Conservation (phyloP, 2,888 invertebrate genomes). For the Brenthis hecate region DNA sequence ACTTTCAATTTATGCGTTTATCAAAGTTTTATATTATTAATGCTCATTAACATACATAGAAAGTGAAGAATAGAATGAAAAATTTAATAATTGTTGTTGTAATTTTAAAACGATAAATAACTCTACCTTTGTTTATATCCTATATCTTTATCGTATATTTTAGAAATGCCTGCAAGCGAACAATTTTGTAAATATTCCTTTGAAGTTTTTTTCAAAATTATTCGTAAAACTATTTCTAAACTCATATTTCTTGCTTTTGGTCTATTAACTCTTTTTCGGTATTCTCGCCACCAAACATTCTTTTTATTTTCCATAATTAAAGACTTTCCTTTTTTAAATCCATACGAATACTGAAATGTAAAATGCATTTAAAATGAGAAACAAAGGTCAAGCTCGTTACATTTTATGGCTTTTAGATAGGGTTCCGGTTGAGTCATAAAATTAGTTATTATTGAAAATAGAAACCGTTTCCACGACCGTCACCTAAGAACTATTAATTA, state of each 20-base stretch:
- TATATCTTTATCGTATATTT: slow-evolving; percentile 47
- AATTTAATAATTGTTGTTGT: no score
- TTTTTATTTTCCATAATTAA: slow-evolving; percentile 23
- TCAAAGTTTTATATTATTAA: no score
- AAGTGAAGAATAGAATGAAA: background rate
- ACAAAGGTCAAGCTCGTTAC: slow-evolving; percentile 20
- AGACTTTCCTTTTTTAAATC: no score
- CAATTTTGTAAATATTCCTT: slow-evolving; percentile 56
- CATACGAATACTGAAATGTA: background rate
- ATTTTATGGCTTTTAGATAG: slow-evolving; percentile 21
- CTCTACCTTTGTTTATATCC: slow-evolving; percentile 49
- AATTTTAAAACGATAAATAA: background rate
- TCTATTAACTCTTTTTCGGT: slow-evolving; percentile 46
- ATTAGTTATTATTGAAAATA: slow-evolving; percentile 17
- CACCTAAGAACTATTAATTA: slow-evolving; percentile 10
- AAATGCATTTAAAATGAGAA: slow-evolving; percentile 3
- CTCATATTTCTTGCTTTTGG: slow-evolving; percentile 41
- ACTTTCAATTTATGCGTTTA: no score
- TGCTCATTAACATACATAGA: no score
- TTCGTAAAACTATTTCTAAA: slow-evolving; percentile 59
- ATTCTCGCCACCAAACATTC: slow-evolving; percentile 47
- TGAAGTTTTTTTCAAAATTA: slow-evolving; percentile 54
- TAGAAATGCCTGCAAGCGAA: slow-evolving; percentile 54
- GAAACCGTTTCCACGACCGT: slow-evolving; percentile 4
- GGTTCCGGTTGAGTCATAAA: slow-evolving; percentile 17